Percentiles rank a stretch among this genome's conserved stretches.
phyloP scores from a whole-genome alignment of 2,888 invertebrate species.

The Epirrhoe tristata region DNA sequence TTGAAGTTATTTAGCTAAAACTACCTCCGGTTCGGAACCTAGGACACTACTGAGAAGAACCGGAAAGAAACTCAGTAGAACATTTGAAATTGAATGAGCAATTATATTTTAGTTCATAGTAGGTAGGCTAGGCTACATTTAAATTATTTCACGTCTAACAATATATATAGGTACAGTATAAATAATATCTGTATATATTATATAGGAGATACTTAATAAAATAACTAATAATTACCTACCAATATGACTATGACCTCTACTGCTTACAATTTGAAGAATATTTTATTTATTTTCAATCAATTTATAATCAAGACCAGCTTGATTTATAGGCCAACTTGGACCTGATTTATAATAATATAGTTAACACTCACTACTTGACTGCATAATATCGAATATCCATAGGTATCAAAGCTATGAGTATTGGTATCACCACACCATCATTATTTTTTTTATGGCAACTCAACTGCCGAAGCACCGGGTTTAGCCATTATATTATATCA shows the following conservation, averaged over 20 bases:
- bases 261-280: slow-evolving; percentile 10
- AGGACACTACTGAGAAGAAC: slow-evolving; percentile 76
- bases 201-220: too few relatives aligned
- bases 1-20: slow-evolving; percentile 30
- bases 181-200: too few relatives aligned
- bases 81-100: slow-evolving; percentile 8
- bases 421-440: not conserved
- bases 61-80: slow-evolving; percentile 79
- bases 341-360: not conserved
- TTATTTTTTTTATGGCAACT: not conserved
- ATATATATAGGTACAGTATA: too few relatives aligned
- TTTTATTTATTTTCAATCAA: not conserved
- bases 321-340: not conserved
- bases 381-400: not conserved
- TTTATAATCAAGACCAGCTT: not conserved
- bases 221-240: not conserved
- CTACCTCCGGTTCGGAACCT: slow-evolving; percentile 73
- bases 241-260: slow-evolving; percentile 6
- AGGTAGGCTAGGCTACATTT: too few relatives aligned
- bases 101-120: not conserved
- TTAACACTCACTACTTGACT: not conserved
- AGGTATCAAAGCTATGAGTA: not conserved
- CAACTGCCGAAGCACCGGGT: not conserved
- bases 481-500: not conserved
- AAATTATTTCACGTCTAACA: too few relatives aligned